Evolutionary conservation across 2,113 vertebrate species (phyloP).

Genomic region (Electrona antarctica): DNA sequence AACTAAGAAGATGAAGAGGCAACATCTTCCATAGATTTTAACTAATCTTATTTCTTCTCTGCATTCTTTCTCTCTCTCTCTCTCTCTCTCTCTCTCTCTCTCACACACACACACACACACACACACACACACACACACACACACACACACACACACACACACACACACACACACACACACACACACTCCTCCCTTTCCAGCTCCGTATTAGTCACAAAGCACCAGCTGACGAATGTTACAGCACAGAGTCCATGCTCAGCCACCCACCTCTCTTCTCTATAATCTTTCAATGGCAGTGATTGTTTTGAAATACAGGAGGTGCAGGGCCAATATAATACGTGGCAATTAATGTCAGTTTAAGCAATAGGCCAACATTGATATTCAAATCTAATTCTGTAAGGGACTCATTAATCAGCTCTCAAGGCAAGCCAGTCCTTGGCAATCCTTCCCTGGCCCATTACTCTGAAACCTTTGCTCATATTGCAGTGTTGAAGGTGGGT

Average conservation of each 20-base stretch:
- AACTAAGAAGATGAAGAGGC: constrained; percentile 17
- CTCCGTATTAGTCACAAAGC: neutral
- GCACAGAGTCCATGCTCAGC: constrained; percentile 25
- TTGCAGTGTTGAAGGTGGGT: constrained; percentile 8
- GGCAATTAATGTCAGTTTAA: constrained; percentile 71
- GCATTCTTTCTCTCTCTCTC: neutral
- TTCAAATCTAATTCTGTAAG: constrained; percentile 63
- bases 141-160: neutral
- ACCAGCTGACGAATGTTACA: constrained; percentile 53
- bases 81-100: neutral
- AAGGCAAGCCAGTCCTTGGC: constrained; percentile 28
- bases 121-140: neutral
- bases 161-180: constrained; percentile 13
- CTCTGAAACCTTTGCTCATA: constrained; percentile 31
- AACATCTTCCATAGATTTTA: too few species aligned
- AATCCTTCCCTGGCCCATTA: constrained; percentile 50
- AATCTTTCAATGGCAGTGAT: constrained; percentile 50
- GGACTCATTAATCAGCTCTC: constrained; percentile 62
- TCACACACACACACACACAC: neutral
- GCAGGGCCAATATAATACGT: constrained; percentile 60
- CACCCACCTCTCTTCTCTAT: constrained; percentile 42
- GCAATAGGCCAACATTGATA: constrained; percentile 63
- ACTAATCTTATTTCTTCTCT: neutral
- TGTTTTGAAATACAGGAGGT: constrained; percentile 62
- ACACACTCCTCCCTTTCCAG: neutral